Percentiles rank a stretch among this genome's conserved stretches.
These are phyloP conservation scores for Cryptoleucopteryx plumbea DNA, from an alignment of 2,113 vertebrate species.

Conservation along the genomic window DNA sequence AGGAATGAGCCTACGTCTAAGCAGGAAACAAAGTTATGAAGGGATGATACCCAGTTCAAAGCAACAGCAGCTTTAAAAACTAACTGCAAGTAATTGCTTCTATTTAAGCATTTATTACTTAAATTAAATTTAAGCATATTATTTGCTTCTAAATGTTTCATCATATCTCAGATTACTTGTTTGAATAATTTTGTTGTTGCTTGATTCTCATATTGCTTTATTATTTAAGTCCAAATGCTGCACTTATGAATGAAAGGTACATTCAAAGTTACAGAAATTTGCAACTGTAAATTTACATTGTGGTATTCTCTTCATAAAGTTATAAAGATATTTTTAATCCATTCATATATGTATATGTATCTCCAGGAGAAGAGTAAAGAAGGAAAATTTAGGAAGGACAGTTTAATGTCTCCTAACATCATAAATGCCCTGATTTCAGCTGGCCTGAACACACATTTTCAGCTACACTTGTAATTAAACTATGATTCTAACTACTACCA, in stretches of 20 bases:
- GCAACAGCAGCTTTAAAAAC: not conserved
- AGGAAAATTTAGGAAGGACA: not conserved
- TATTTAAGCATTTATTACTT: not conserved
- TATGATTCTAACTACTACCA: not conserved
- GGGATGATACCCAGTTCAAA: not conserved
- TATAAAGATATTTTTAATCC: not conserved
- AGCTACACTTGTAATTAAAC: not conserved
- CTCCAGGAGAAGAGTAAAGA: constrained; percentile 16
- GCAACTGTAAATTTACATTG: not conserved
- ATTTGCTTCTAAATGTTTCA: not conserved
- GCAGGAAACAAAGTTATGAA: not conserved
- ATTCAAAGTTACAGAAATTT: constrained; percentile 12
- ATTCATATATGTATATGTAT: not conserved
- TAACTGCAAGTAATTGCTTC: not conserved
- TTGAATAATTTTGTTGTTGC: constrained; percentile 4
- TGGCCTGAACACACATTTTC: not conserved
- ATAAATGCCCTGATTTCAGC: not conserved
- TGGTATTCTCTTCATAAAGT: not conserved
- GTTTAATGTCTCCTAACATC: not conserved
- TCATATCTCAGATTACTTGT: not conserved
- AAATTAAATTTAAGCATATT: not conserved
- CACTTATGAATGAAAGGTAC: not conserved
- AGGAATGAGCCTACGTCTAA: not conserved
- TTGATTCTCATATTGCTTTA: not conserved
- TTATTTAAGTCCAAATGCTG: constrained; percentile 3